Percentiles rank a stretch among this genome's conserved stretches.
phyloP scores from a whole-genome alignment of 2,113 vertebrate species.

The Mandrillus leucophaeus region DNA sequence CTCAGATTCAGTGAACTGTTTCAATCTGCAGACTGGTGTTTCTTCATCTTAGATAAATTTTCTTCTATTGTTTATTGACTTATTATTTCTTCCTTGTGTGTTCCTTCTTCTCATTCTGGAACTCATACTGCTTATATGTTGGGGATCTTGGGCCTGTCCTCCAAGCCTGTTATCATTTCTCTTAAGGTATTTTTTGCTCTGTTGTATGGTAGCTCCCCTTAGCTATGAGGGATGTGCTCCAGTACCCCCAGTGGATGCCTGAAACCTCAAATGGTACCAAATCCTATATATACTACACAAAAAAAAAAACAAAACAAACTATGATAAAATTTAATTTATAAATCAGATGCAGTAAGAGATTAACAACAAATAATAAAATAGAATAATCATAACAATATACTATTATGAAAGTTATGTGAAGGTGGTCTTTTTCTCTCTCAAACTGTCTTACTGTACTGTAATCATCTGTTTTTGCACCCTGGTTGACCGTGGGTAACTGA shows the following conservation, averaged over 20 bases:
- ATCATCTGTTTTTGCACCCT: neutral
- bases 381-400: neutral
- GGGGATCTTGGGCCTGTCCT: neutral
- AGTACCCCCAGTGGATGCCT: neutral
- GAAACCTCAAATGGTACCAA: neutral
- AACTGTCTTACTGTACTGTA: neutral
- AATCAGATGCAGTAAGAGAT: neutral
- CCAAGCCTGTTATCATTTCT: neutral
- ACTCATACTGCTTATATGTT: neutral
- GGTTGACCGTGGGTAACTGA: neutral
- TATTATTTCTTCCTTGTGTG: neutral
- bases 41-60: neutral
- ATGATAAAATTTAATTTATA: neutral
- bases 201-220: neutral
- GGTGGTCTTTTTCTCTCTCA: neutral
- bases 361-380: neutral
- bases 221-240: neutral
- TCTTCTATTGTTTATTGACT: neutral
- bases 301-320: neutral
- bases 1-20: neutral
- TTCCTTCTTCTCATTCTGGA: neutral
- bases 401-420: neutral
- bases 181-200: neutral
- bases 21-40: neutral
- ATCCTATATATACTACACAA: neutral